These are phyloP conservation scores for Trissonchulus sp. DNA, from an alignment of 2,888 invertebrate species.

Conservation along the genomic window DNA sequence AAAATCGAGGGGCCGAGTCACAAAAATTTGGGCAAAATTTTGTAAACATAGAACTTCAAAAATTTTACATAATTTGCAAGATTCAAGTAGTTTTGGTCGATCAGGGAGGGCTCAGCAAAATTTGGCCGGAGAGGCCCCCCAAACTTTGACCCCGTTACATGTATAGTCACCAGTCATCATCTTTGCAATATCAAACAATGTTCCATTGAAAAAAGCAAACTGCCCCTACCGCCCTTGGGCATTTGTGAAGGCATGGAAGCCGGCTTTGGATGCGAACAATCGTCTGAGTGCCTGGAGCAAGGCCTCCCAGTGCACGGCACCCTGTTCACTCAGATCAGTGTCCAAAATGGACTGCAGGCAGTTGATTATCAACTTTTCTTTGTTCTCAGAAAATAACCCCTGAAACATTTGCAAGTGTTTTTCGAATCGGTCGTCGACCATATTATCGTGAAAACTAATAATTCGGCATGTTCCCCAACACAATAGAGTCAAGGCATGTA, in stretches of 20 bases:
- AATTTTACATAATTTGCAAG: too few relatives aligned
- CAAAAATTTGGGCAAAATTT: too few relatives aligned
- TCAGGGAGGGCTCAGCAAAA: too few relatives aligned
- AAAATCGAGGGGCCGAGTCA: too few relatives aligned
- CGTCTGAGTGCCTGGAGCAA: slow-evolving; percentile 74
- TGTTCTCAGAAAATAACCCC: slow-evolving; percentile 81
- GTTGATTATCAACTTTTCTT: slow-evolving; percentile 86
- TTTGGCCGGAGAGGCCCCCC: too few relatives aligned
- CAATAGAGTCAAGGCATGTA: too few relatives aligned
- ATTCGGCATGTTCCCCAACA: too few relatives aligned
- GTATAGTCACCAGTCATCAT: too few relatives aligned
- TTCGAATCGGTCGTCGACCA: slow-evolving; percentile 14
- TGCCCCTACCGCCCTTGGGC: slow-evolving; percentile 65
- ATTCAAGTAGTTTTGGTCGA: too few relatives aligned
- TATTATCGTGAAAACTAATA: too few relatives aligned
- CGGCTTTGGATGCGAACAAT: slow-evolving; percentile 92
- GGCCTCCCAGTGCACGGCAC: slow-evolving; percentile 38
- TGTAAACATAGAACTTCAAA: too few relatives aligned
- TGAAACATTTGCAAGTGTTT: slow-evolving; percentile 56
- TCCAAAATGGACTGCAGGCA: slow-evolving; percentile 77
- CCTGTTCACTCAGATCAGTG: slow-evolving; percentile 59
- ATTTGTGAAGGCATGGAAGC: slow-evolving; percentile 88
- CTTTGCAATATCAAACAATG: background rate
- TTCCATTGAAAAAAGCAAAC: background rate
- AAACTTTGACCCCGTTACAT: too few relatives aligned